Evolutionary conservation across 1,140 invertebrate genomes (phyloP), one percentile per base, ranked within the genome.

Genomic region (Lepidotrigona ventralis): DNA sequence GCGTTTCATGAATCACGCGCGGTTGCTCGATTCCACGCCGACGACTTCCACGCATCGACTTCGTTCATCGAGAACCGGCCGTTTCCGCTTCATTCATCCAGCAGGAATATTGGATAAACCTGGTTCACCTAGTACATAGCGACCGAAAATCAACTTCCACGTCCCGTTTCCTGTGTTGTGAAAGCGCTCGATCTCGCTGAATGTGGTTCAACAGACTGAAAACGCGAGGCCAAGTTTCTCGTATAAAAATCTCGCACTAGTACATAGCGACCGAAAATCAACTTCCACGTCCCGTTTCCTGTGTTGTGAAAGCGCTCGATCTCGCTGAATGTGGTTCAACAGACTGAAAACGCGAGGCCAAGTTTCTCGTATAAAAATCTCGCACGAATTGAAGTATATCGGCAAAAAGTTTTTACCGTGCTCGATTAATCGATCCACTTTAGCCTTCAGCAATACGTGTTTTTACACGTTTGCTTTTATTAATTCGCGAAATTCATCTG

Each of bases 1-100:
- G 80, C 54, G 75, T 70, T 63, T 70, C 29, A 78, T 83, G 81
- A 83, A 83, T 83, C 81, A 83, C 26, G 23, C 29, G 5, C n/a
- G 15, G 14, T 17, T 29, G 12, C 46, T 56, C 23, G 70, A 29
- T 39, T 66, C 51, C 39, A 46, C 39, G 5, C 14, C 21, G 69
- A 54, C 39, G 23, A 29, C 74, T 63, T 53, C 71, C 19, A 56
- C 39, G 39, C 39, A 0, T 63, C 69, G 17, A 4, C 23, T 14
- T 26, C 3, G 33, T 81, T 75, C n/a, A 26, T 21, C 23, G 1
- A 46, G 39, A 14, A 21, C 8, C 26, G 1, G n/a, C 19, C 46
- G 21, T 6, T 11, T n/a, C 8, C 70, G 68, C 60, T 60, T 21
- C 51, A 51, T 33, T 46, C 79, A 53, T 74, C 51, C 71, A 33